Percentiles rank a stretch among this genome's conserved stretches.
phyloP scores from a whole-genome alignment of 2,797 vertebrate genomes.

The Picus viridis region DNA sequence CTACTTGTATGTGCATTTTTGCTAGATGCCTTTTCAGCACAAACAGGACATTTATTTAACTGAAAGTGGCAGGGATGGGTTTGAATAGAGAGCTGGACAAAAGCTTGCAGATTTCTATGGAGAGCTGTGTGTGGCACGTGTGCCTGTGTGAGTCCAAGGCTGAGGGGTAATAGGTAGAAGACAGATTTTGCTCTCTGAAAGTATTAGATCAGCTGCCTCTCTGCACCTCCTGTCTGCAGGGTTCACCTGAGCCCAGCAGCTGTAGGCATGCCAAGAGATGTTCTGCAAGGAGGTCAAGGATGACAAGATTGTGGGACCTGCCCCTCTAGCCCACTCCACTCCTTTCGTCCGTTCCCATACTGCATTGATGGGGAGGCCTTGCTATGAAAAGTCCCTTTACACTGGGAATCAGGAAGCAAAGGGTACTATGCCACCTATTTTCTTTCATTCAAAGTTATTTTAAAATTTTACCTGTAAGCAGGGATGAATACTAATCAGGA shows the following conservation, averaged over 20 bases:
- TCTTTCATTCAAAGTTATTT: not conserved
- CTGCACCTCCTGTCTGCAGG: not conserved
- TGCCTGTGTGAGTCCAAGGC: not conserved
- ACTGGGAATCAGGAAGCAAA: not conserved
- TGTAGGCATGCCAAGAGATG: rapidly evolving
- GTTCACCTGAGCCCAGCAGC: not conserved
- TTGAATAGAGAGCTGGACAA: not conserved
- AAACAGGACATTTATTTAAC: not conserved
- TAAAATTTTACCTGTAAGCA: not conserved
- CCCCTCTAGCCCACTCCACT: not conserved
- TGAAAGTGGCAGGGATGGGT: not conserved
- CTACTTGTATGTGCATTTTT: not conserved
- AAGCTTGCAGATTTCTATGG: not conserved
- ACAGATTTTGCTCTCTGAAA: not conserved
- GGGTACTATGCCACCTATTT: not conserved
- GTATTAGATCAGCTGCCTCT: not conserved
- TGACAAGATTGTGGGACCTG: rapidly evolving
- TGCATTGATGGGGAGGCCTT: not conserved
- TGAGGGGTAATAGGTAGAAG: not conserved
- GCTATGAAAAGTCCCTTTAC: not conserved
- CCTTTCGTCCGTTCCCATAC: not conserved
- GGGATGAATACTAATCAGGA: not conserved
- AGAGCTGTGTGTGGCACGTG: rapidly evolving
- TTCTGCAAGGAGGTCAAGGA: not conserved
- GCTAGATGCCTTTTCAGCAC: not conserved